Percentiles rank a stretch among this genome's conserved stretches.
Evolutionary conservation across 2,888 invertebrate species (phyloP).

Genomic region (Timandra comae): DNA sequence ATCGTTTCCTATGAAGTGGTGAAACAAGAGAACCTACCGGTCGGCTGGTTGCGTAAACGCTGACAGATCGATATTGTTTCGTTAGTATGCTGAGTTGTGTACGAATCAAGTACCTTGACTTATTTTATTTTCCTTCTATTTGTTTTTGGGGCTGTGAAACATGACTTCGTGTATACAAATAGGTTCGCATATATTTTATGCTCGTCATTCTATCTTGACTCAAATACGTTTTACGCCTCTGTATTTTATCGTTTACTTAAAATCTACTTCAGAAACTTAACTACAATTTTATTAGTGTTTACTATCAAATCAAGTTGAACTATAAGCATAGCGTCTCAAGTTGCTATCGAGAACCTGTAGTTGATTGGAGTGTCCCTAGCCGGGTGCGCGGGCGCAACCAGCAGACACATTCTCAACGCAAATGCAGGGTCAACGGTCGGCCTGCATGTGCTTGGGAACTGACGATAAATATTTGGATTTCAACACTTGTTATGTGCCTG

Average conservation of each 20-base stretch:
- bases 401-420: conserved; percentile 54
- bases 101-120: conserved; percentile 4
- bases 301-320: neutral
- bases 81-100: conserved; percentile 24
- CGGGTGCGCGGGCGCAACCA: conserved; percentile 40
- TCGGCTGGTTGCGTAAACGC: conserved; percentile 24
- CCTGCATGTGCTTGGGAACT: conserved; percentile 65
- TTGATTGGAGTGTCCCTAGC: conserved; percentile 39
- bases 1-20: conserved; percentile 31
- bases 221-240: too few relatives aligned
- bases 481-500: conserved; percentile 74
- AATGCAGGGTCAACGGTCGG: conserved; percentile 71
- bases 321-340: neutral
- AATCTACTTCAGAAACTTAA: too few relatives aligned
- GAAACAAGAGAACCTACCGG: conserved; percentile 26
- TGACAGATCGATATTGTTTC: conserved; percentile 34
- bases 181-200: too few relatives aligned
- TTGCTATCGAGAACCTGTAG: conserved; percentile 32
- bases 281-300: too few relatives aligned
- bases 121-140: conserved; percentile 7
- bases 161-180: too few relatives aligned
- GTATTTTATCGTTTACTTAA: too few relatives aligned
- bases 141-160: conserved; percentile 3
- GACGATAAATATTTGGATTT: conserved; percentile 74
- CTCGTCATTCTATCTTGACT: too few relatives aligned